Conservation (phyloP, 2,888 invertebrate genomes). For the Criorhina ranunculi region DNA sequence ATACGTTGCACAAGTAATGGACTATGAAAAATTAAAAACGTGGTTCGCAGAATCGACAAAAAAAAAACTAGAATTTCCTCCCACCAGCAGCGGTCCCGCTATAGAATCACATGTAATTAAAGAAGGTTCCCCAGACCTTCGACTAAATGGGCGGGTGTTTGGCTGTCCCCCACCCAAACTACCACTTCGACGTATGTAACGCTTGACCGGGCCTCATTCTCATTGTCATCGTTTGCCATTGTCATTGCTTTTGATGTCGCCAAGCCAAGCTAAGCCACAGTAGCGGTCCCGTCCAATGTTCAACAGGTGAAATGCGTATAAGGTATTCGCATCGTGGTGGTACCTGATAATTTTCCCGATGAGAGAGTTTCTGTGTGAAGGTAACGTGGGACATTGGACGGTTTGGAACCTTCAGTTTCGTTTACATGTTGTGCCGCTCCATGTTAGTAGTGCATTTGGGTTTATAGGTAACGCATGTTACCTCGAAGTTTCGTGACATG, state of each 20-base stretch:
- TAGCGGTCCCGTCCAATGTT: constrained; percentile 43
- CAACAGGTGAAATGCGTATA: constrained; percentile 61
- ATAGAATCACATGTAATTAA: constrained; percentile 15
- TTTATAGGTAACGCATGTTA: constrained; percentile 29
- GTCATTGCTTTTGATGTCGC: constrained; percentile 56
- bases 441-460: constrained; percentile 13
- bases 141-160: constrained; percentile 21
- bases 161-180: constrained; percentile 23
- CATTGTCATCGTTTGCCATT: constrained; percentile 67
- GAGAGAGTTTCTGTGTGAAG: constrained; percentile 84
- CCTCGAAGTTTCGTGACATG: constrained; percentile 13
- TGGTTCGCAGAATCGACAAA: background rate
- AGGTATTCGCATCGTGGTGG: constrained; percentile 29
- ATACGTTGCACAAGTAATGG: constrained; percentile 35
- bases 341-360: constrained; percentile 81
- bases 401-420: constrained; percentile 48
- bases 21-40: constrained; percentile 28
- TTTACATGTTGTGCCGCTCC: no score
- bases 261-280: constrained; percentile 38
- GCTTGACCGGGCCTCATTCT: constrained; percentile 60
- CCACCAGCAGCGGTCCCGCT: background rate
- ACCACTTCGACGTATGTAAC: constrained; percentile 11
- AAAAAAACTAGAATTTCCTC: no score
- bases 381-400: constrained; percentile 78
- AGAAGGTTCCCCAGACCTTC: constrained; percentile 52